Conservation (phyloP, 2,113 vertebrate species). For the Probosciger aterrimus region DNA sequence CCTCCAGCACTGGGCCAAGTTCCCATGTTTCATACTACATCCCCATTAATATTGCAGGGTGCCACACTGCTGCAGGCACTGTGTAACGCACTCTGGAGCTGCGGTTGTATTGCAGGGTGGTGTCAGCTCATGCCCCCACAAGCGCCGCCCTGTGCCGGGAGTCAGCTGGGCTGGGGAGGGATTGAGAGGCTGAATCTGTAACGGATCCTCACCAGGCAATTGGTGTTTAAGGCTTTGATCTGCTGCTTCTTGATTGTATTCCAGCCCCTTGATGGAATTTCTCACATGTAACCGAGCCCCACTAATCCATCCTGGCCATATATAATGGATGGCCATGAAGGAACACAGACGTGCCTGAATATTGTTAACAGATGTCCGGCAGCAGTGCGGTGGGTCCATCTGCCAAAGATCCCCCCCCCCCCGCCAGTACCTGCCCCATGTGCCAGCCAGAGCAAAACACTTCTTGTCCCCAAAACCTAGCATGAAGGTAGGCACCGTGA, state of each 20-base stretch:
- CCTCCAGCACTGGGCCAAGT: fast-evolving
- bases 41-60: background rate
- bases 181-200: background rate
- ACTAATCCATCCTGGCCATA: background rate
- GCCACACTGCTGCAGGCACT: background rate
- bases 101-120: background rate
- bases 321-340: background rate
- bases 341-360: background rate
- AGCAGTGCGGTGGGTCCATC: fast-evolving
- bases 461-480: background rate
- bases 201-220: background rate
- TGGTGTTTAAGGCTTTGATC: background rate
- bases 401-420: background rate
- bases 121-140: fast-evolving
- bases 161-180: background rate
- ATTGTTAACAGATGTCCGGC: fast-evolving
- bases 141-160: background rate
- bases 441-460: background rate
- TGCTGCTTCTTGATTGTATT: constrained; percentile 10
- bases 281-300: background rate
- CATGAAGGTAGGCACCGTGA: too few species aligned
- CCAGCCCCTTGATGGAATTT: constrained; percentile 15
- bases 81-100: fast-evolving
- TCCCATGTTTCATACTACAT: background rate
- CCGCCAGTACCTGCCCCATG: background rate